Conservation (phyloP, 2,113 vertebrate genomes). For the Marmota flaviventris region DNA sequence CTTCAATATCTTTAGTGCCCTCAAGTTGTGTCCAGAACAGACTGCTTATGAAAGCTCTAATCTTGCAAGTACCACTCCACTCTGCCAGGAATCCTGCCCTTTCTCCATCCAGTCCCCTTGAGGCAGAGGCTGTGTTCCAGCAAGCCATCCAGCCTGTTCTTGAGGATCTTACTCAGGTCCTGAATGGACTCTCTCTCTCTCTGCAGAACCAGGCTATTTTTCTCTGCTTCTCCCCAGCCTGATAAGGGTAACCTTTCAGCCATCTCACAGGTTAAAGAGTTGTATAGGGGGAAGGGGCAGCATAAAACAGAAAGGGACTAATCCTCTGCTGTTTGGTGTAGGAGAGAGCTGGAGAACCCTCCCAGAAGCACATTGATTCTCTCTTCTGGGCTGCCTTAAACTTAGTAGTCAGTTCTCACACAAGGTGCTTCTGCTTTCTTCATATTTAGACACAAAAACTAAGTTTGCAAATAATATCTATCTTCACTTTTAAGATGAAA, state of each 20-base stretch:
- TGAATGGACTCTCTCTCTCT: not conserved
- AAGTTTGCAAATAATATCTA: too few relatives aligned
- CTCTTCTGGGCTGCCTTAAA: too few relatives aligned
- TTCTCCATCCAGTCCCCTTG: not conserved
- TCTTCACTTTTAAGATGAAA: too few relatives aligned
- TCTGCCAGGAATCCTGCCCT: not conserved
- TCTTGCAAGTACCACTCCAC: constrained; percentile 15
- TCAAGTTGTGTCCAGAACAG: not conserved
- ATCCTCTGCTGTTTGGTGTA: not conserved
- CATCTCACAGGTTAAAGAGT: too few relatives aligned
- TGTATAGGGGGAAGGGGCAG: too few relatives aligned
- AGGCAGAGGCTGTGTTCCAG: constrained; percentile 9
- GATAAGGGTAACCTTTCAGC: too few relatives aligned
- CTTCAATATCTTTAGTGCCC: constrained; percentile 60
- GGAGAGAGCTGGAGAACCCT: not conserved
- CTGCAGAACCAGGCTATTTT: not conserved
- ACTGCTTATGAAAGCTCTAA: not conserved
- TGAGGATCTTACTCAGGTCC: not conserved
- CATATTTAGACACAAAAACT: too few relatives aligned
- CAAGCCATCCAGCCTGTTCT: not conserved
- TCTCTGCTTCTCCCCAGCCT: not conserved
- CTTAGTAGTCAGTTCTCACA: too few relatives aligned
- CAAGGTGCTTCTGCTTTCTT: too few relatives aligned
- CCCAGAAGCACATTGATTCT: too few relatives aligned
- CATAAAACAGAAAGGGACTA: not conserved